Evolutionary conservation across 2,113 vertebrate genomes (phyloP), one percentile per base, ranked within the genome.

Genomic region (Cottus gobio): DNA sequence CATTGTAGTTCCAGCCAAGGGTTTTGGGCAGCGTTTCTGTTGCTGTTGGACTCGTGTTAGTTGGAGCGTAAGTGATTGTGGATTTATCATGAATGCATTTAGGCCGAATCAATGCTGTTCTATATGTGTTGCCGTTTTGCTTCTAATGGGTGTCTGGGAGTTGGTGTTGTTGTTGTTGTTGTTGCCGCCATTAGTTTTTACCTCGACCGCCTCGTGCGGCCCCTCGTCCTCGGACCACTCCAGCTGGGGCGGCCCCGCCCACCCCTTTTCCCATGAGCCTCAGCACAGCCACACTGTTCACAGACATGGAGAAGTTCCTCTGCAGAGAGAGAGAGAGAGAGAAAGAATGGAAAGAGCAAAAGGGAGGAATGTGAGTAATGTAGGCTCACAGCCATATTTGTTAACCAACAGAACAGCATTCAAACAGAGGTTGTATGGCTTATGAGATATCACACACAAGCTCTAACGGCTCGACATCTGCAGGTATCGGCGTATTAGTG

Each of bases 251-350:
- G 4, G 96, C 88, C 9, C 93, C 95, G 3, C 94, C 88, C 77
- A 95, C 91, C 75, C 96, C 96, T 90, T 97, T 97, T 72, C 97
- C 96, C 97, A 97, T 97, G 82, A 98, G 96, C 93, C 97, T 96
- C 87, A 97, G 94, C 90, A 98, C 97, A 7, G 97, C 97, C 91
- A 96, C 96, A 63, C 97, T 98, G 93, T 98, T 98, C 93, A 98
- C 96, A 69, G 97, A 97, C 95, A 97, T 96, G 91, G 97, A 97
- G 95, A 97, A 98, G 93, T 98, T 98, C 91, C 97, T 96, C 96
- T 97, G 95, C 54, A n/a, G 70, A 66, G 67, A 4, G 30, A 26
- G 20, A 52, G 77, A 79, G 77, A 44, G 1, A 44, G 42, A 15
- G 42, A 44, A 4, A 44, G 42, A 82, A 77, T 39, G 56, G 72